Evolutionary conservation across 2,113 vertebrate genomes (phyloP).

Genomic region (Mixornis gularis): DNA sequence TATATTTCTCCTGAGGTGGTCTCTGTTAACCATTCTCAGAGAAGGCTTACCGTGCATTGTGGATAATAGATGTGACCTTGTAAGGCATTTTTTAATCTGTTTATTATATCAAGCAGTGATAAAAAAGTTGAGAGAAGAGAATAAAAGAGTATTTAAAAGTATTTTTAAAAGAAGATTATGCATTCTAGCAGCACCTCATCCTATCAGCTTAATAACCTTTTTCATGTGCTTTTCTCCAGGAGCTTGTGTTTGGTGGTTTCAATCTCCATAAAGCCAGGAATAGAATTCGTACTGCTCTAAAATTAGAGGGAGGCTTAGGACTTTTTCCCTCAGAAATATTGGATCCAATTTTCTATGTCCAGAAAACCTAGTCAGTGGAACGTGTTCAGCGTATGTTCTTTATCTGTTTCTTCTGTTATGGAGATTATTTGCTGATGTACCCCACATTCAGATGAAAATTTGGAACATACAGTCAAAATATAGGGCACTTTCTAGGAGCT

Average conservation of each 20-base stretch:
- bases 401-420: neutral
- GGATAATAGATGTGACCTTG: neutral
- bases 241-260: neutral
- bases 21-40: neutral
- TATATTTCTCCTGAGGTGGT: neutral
- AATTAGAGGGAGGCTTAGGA: neutral
- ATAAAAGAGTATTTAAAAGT: neutral
- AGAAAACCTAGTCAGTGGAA: neutral
- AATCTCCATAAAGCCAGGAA: neutral
- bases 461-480: neutral
- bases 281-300: neutral
- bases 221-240: neutral
- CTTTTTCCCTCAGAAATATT: neutral
- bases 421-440: neutral
- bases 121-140: neutral
- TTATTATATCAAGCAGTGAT: neutral
- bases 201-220: neutral
- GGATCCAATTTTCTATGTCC: neutral
- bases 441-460: neutral
- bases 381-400: accelerated
- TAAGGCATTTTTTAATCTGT: neutral
- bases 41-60: neutral
- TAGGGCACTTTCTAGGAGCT: neutral
- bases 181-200: neutral
- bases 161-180: neutral